phyloP scores from a whole-genome alignment of 2,888 invertebrate species.

The Yponomeuta malinellus region DNA sequence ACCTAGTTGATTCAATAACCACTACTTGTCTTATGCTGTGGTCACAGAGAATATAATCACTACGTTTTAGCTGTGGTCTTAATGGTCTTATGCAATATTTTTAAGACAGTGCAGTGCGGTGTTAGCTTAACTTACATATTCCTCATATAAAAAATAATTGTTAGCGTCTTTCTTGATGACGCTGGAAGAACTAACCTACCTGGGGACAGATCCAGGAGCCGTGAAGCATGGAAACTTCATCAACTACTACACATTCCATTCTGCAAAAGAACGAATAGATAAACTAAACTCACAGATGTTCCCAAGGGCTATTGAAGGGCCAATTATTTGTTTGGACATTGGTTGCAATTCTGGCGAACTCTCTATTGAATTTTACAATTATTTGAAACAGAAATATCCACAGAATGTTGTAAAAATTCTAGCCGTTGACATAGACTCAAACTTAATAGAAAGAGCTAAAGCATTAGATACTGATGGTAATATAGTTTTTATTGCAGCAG shows the following conservation, averaged over 20 bases:
- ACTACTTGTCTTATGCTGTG: too few species aligned
- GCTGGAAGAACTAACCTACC: conserved; percentile 50
- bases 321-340: conserved; percentile 78
- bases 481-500: conserved; percentile 74
- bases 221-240: conserved; percentile 89
- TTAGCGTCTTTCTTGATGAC: conserved; percentile 16
- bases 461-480: conserved; percentile 58
- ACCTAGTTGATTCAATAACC: too few species aligned
- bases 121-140: too few species aligned
- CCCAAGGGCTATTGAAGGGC: conserved; percentile 26
- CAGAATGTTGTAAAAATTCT: conserved; percentile 63
- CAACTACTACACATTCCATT: conserved; percentile 90
- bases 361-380: conserved; percentile 75
- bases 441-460: conserved; percentile 80
- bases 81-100: too few species aligned
- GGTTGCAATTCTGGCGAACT: conserved; percentile 89
- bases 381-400: conserved; percentile 59
- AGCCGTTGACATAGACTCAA: conserved; percentile 85
- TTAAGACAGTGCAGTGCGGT: too few species aligned
- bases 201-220: conserved; percentile 82
- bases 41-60: too few species aligned
- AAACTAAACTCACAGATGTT: conserved; percentile 70
- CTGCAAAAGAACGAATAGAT: conserved; percentile 79
- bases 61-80: too few species aligned
- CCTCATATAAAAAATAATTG: too few species aligned